Percentiles rank a stretch among this genome's conserved stretches.
phyloP scores from a whole-genome alignment of 1,140 invertebrate species.

The Drosophila lini region DNA sequence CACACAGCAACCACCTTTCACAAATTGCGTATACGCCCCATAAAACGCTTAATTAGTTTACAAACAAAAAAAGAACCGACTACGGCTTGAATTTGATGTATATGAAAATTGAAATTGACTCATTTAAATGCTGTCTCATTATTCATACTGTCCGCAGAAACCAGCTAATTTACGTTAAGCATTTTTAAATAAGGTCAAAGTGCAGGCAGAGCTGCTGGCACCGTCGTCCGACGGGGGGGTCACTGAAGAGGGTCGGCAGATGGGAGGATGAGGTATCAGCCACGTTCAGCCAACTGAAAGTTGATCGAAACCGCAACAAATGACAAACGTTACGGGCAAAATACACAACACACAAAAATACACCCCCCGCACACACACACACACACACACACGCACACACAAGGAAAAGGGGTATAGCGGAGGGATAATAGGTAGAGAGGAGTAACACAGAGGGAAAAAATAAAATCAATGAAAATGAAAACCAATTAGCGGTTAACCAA shows the following conservation, averaged over 20 bases:
- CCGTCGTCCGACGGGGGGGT: not conserved
- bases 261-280: constrained; percentile 5
- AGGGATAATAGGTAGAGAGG: constrained; percentile 1
- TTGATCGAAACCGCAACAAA: constrained; percentile 81
- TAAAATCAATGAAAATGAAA: constrained; percentile 82
- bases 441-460: constrained; percentile 23
- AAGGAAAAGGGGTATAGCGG: not conserved
- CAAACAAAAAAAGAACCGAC: not conserved
- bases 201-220: constrained; percentile 17
- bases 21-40: constrained; percentile 63
- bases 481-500: constrained; percentile 82
- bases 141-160: constrained; percentile 75
- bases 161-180: constrained; percentile 81
- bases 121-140: constrained; percentile 73
- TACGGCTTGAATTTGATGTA: constrained; percentile 11
- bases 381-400: constrained; percentile 8
- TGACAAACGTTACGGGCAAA: constrained; percentile 75
- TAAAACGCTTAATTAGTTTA: constrained; percentile 73
- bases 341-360: constrained; percentile 52
- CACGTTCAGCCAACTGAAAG: constrained; percentile 68
- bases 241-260: not conserved
- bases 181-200: constrained; percentile 80
- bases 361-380: not conserved
- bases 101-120: constrained; percentile 76
- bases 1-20: not conserved